Base-by-base conservation (phyloP, 2,888 invertebrate genomes). In the Gortyna flavago region DNA sequence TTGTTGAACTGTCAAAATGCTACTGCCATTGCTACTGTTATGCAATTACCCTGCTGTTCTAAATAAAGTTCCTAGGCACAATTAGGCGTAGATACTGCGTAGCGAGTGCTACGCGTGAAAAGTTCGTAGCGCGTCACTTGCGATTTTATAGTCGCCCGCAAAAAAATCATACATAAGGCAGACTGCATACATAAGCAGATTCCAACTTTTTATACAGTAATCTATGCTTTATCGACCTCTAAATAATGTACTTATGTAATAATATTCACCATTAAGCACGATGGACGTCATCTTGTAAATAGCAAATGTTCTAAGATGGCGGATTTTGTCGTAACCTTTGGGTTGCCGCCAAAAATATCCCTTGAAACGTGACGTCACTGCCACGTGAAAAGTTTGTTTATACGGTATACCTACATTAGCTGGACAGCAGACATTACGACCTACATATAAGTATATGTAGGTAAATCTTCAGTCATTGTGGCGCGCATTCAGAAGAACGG, bases 341-440 rank as follows among this genome's bases (percentile, higher is more conserved):
- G 75, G 65, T 66, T 29, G 59, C 64, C 65, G 85, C 85, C 85
- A 85, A 84, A 85, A 80, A 82, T 85, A 84, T 73, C 72, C 80
- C 73, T 73, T 75, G 35, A 21, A 82, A 78, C n/a, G 65, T 82
- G 66, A 84, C 76, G 82, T 61, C 48, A 75, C 41, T 8, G 72
- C 35, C 65, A 74, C 32, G 75, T 59, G 68, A 72, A 66, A 57
- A 16, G 38, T 72, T 68, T 73, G 84, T 81, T 76, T 84, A n/a
- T 11, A 76, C 35, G 35, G 65, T 72, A 32, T 67, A 7, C 73
- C 57, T 68, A 67, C 44, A 73, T 68, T 62, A 69, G 44, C 41
- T 61, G 65, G 75, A n/a, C n/a, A n/a, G n/a, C n/a, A 72, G 71
- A 81, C 68, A 62, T 80, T 77, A 77, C 16, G 32, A 71, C 51